Conservation (phyloP, 1,140 invertebrate genomes). For the Arctopsyche grandis region DNA sequence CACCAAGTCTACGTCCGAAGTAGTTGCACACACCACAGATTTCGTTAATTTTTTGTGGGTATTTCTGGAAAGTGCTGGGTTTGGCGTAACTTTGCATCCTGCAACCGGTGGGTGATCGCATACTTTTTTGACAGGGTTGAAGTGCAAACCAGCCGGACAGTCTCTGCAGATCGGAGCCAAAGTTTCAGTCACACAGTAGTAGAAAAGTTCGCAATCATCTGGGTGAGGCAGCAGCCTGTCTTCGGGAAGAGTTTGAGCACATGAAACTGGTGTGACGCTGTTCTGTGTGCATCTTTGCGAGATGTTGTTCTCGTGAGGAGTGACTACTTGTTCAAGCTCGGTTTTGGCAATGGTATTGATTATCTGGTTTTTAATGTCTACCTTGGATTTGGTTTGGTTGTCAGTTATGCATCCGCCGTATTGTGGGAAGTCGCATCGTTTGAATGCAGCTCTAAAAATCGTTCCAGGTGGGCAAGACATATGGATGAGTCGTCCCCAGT, state of each 20-base stretch:
- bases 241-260: slow-evolving; percentile 22
- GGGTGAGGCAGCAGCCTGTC: slow-evolving; percentile 55
- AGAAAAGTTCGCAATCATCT: slow-evolving; percentile 56
- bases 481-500: slow-evolving; percentile 60
- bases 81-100: slow-evolving; percentile 11
- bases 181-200: slow-evolving; percentile 52
- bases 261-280: slow-evolving; percentile 43
- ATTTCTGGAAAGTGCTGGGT: too few relatives aligned
- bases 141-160: slow-evolving; percentile 58
- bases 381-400: neutral
- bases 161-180: slow-evolving; percentile 55
- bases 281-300: slow-evolving; percentile 49
- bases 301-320: slow-evolving; percentile 41
- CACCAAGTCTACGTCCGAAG: neutral
- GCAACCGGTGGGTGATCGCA: slow-evolving; percentile 59
- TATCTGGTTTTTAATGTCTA: neutral
- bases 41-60: too few relatives aligned
- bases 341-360: slow-evolving; percentile 19
- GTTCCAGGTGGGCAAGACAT: slow-evolving; percentile 56
- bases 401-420: neutral
- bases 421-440: slow-evolving; percentile 56
- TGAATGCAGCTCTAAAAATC: slow-evolving; percentile 52
- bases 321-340: neutral
- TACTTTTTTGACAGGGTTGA: slow-evolving; percentile 56
- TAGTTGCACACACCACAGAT: too few relatives aligned